A percentile compares a stretch with the other conserved stretches of the same genome.
Evolutionary conservation across 2,113 vertebrate genomes (phyloP).

Genomic region (Laticauda laticaudata): DNA sequence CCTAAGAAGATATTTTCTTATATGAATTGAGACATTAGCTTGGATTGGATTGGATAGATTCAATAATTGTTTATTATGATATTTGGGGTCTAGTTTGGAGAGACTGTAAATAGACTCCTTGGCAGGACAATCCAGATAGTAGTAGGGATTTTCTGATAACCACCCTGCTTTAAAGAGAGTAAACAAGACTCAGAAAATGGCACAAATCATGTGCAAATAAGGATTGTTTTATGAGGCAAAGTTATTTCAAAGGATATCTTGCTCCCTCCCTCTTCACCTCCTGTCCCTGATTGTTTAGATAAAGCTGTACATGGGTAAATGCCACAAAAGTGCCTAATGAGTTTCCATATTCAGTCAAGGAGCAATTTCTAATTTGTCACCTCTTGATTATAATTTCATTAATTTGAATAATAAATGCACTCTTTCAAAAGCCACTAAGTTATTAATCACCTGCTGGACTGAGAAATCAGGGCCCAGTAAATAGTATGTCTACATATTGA

Average conservation of each 20-base stretch:
- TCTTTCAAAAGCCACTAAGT: conserved; percentile 53
- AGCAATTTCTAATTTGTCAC: conserved; percentile 70
- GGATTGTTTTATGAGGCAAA: background rate
- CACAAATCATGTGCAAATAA: background rate
- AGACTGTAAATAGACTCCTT: background rate
- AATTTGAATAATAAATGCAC: conserved; percentile 73
- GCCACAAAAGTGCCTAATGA: conserved; percentile 54
- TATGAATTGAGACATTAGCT: background rate
- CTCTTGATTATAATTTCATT: conserved; percentile 74
- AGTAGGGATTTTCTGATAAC: background rate
- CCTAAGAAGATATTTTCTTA: background rate
- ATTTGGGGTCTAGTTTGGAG: background rate
- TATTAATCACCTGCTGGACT: conserved; percentile 72
- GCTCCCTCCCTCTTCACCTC: conserved; percentile 22
- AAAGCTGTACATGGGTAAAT: background rate
- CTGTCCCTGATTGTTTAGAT: conserved; percentile 26
- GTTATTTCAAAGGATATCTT: background rate
- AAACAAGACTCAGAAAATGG: background rate
- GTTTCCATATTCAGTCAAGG: conserved; percentile 66
- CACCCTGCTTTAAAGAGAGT: fast-evolving
- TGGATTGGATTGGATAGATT: background rate
- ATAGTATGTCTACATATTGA: conserved; percentile 53
- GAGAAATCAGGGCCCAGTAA: conserved; percentile 60
- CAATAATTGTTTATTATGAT: background rate
- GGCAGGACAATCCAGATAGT: background rate